Percentiles rank a stretch among this genome's conserved stretches.
phyloP scores from a whole-genome alignment of 2,113 vertebrate species.

The Strigops habroptila region DNA sequence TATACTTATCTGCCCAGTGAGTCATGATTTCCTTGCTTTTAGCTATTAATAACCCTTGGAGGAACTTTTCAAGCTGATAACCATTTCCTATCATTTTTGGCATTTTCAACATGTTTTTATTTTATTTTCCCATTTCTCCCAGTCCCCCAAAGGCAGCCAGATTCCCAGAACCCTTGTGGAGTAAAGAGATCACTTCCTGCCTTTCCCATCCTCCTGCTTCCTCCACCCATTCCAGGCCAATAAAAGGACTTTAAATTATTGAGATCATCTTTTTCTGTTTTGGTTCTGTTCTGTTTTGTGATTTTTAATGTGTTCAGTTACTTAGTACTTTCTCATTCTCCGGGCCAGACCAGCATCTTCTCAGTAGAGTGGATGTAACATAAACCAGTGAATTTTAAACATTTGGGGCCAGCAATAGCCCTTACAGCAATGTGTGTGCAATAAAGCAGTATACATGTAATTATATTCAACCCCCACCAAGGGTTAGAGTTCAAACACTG shows the following conservation, averaged over 20 bases:
- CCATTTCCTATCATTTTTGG: conserved; percentile 62
- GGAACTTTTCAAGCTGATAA: conserved; percentile 68
- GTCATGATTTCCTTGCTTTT: conserved; percentile 53
- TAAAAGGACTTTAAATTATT: conserved; percentile 7
- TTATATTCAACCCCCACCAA: not conserved
- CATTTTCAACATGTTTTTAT: conserved; percentile 41
- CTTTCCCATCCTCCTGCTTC: conserved; percentile 32
- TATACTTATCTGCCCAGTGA: conserved; percentile 38
- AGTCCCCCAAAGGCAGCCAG: conserved; percentile 30
- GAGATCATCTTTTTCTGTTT: not conserved
- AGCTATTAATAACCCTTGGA: conserved; percentile 57
- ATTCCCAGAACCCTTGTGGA: conserved; percentile 25
- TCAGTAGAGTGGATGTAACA: not conserved
- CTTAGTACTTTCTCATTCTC: not conserved
- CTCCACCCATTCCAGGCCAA: conserved; percentile 43
- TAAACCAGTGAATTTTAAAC: not conserved
- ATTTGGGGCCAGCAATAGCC: not conserved
- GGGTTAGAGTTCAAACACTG: not conserved
- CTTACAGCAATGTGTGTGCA: not conserved
- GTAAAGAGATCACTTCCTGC: conserved; percentile 45
- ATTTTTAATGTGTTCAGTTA: not conserved
- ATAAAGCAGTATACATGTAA: not conserved
- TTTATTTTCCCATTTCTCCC: conserved; percentile 65
- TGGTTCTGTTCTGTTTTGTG: not conserved
- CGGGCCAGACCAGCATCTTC: not conserved